Evolutionary conservation across 2,797 vertebrate genomes (phyloP), one percentile per base, ranked within the genome.

Genomic region (Platalea minor): DNA sequence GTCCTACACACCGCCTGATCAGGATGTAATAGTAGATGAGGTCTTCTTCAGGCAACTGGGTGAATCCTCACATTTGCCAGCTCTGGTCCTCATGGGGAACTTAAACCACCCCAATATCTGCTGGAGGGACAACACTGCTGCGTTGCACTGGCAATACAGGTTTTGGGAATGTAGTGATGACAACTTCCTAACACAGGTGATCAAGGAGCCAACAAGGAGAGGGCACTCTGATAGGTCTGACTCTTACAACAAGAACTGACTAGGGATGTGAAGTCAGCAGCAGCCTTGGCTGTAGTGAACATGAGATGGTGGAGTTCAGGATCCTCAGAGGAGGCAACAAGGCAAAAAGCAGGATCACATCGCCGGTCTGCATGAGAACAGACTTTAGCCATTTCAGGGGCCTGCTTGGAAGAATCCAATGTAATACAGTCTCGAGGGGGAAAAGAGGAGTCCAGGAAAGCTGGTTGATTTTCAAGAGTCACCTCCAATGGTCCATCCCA

Each of bases 371-470:
- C 20, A 37, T 14, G 12, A 82, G 17, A 81, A 7, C 1, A 53
- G 48, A 59, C 0, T 69, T 69, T 17, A 74, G 19, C 8, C 4
- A 15, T 48, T 89, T 86, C 69, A 84, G 24, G 8, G 4, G 4
- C 9, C 24, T 74, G 5, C 17, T 77, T 65, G 33, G n/a, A 76
- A 88, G 5, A 77, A 37, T 43, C 11, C 15, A 16, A 10, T 61
- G 4, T 26, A 60, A 61, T 65, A n/a, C 2, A 50, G 4, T 5
- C 29, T 1, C 0, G 17, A 3, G 20, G 20, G 10, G 11, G 24
- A 48, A 37, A 43, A 26, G 4, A 6, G 2, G 5, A 25, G 3
- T 84, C 3, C 23, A 43, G 24, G 26, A 68, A 88, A 48, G 2
- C 13, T 61, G 13, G 9, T 31, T 61, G 13, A 26, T 61, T 83